phyloP scores from a whole-genome alignment of 2,888 invertebrate species.

The Gastracanthus pulcherrimus region DNA sequence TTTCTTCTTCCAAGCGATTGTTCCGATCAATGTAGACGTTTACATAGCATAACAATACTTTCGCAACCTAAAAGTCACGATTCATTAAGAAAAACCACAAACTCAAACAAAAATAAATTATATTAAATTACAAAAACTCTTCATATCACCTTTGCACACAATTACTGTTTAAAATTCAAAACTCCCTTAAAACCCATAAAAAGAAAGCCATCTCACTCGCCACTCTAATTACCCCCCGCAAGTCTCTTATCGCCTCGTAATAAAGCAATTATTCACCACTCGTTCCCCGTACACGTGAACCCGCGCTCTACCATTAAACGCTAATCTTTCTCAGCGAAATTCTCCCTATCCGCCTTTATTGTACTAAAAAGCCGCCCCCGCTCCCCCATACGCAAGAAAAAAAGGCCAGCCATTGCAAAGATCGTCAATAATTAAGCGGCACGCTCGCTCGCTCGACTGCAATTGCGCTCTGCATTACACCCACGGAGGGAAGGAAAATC shows the following conservation, averaged over 20 bases:
- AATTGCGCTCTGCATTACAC: background rate
- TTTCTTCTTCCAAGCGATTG: no score
- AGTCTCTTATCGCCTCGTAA: background rate
- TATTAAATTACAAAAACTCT: background rate
- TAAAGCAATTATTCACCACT: background rate
- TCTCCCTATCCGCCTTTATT: background rate
- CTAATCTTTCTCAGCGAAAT: background rate
- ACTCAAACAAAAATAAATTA: no score
- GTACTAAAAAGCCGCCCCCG: background rate
- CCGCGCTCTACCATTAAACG: background rate
- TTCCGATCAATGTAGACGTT: no score
- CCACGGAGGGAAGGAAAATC: background rate
- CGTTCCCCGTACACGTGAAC: background rate
- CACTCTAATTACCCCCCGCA: background rate
- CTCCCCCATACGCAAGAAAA: background rate
- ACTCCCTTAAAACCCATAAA: constrained; percentile 8
- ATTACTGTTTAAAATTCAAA: background rate
- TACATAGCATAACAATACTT: no score
- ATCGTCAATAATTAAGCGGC: constrained; percentile 4
- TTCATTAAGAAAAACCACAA: no score
- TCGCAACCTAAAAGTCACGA: no score
- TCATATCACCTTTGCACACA: background rate
- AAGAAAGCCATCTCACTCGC: background rate
- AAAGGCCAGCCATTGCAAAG: background rate
- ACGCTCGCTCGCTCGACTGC: background rate